These are phyloP conservation scores for Chunga burmeisteri DNA, from an alignment of 2,113 vertebrate species.

Conservation along the genomic window DNA sequence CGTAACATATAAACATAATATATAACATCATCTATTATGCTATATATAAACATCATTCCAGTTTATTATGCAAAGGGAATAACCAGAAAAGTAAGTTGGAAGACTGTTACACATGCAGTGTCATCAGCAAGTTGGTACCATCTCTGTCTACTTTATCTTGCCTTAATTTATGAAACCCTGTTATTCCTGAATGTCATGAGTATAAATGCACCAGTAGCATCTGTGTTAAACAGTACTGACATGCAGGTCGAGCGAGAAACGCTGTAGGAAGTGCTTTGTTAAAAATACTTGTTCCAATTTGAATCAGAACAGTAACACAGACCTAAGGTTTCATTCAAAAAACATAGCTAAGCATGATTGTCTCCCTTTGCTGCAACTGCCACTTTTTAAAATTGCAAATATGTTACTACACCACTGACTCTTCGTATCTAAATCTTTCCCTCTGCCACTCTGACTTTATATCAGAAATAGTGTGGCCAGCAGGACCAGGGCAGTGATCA, in stretches of 20 bases:
- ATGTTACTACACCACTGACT: not conserved
- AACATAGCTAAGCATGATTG: not conserved
- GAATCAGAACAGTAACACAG: not conserved
- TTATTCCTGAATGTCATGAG: not conserved
- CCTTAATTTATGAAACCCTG: not conserved
- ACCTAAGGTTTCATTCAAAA: not conserved
- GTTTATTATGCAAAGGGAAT: not conserved
- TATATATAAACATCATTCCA: not conserved
- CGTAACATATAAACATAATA: not conserved
- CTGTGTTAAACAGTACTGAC: not conserved
- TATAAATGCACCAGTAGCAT: not conserved
- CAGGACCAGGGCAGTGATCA: not conserved
- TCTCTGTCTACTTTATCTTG: not conserved
- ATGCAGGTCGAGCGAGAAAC: not conserved
- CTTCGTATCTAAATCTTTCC: not conserved
- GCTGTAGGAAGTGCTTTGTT: not conserved
- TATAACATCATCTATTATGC: not conserved
- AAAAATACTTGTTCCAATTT: not conserved
- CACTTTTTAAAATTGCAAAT: not conserved
- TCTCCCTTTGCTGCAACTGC: not conserved
- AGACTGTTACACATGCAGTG: not conserved
- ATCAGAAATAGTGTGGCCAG: rapidly evolving
- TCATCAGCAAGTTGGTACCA: not conserved
- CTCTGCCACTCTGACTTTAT: not conserved
- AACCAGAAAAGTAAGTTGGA: slow-evolving; percentile 17